These are phyloP conservation scores for Erpornis zantholeuca DNA, from an alignment of 2,113 vertebrate genomes.

Conservation along the genomic window DNA sequence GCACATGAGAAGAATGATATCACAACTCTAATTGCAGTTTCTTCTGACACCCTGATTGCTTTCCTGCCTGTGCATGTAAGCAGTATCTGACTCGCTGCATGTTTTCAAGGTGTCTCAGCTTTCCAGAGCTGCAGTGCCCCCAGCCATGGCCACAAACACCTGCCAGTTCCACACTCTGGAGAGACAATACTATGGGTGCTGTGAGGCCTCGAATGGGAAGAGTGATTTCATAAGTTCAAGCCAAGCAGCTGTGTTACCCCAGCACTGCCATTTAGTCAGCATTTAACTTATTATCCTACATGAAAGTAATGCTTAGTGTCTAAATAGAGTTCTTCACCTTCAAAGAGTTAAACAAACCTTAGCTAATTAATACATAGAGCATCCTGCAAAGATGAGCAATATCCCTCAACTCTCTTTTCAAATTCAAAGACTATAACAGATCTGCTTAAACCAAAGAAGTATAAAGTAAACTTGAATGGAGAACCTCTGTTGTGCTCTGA, in stretches of 20 bases:
- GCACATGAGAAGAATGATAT: rapidly evolving
- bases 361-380: background rate
- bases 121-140: conserved; percentile 70
- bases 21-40: background rate
- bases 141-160: conserved; percentile 79
- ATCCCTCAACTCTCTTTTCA: background rate
- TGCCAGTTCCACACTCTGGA: conserved; percentile 71
- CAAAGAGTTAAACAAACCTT: background rate
- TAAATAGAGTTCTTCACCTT: background rate
- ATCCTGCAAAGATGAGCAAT: background rate
- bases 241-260: background rate
- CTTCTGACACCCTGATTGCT: background rate
- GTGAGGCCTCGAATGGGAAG: rapidly evolving
- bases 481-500: background rate
- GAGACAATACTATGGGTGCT: conserved; percentile 73
- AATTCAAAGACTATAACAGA: background rate
- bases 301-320: background rate
- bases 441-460: background rate
- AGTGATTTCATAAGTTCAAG: background rate
- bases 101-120: background rate
- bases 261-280: background rate
- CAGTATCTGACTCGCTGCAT: background rate
- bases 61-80: background rate
- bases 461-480: background rate
- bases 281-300: background rate